A percentile compares a stretch with the other conserved stretches of the same genome.
Evolutionary conservation across 2,797 vertebrate species (phyloP).

Genomic region (Psittacula derbiana): DNA sequence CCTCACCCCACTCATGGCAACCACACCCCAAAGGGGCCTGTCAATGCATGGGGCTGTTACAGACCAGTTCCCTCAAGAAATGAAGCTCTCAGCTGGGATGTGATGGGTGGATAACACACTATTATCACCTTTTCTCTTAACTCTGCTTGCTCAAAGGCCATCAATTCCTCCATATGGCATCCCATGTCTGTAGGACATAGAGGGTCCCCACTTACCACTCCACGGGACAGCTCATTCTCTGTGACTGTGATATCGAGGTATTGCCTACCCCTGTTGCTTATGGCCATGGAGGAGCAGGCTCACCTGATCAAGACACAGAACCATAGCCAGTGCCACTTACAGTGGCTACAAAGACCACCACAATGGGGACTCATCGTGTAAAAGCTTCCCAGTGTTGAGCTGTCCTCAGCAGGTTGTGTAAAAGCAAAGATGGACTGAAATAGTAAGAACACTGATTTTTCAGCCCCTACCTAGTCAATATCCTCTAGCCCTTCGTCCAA

Average conservation of each 20-base stretch:
- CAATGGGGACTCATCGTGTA: fast-evolving
- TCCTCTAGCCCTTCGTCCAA: background rate
- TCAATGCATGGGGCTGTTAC: background rate
- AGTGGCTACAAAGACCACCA: background rate
- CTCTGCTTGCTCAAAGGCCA: background rate
- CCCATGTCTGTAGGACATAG: background rate
- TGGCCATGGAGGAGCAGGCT: background rate
- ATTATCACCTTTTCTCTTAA: background rate
- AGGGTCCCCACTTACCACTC: background rate
- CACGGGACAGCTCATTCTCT: background rate
- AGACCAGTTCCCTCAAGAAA: background rate
- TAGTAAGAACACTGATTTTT: background rate
- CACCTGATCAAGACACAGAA: background rate
- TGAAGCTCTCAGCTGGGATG: background rate
- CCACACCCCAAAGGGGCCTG: background rate
- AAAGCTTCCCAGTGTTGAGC: background rate
- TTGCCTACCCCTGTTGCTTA: background rate
- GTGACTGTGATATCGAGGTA: fast-evolving
- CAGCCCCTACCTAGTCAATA: background rate
- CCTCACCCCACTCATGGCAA: background rate
- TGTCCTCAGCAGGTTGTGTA: background rate
- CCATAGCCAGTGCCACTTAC: background rate
- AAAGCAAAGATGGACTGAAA: background rate
- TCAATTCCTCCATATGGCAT: background rate
- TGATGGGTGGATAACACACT: background rate